A percentile compares a stretch with the other conserved stretches of the same genome.
These are phyloP conservation scores for Napeogenes inachia DNA, from an alignment of 2,888 invertebrate genomes.

Conservation along the genomic window DNA sequence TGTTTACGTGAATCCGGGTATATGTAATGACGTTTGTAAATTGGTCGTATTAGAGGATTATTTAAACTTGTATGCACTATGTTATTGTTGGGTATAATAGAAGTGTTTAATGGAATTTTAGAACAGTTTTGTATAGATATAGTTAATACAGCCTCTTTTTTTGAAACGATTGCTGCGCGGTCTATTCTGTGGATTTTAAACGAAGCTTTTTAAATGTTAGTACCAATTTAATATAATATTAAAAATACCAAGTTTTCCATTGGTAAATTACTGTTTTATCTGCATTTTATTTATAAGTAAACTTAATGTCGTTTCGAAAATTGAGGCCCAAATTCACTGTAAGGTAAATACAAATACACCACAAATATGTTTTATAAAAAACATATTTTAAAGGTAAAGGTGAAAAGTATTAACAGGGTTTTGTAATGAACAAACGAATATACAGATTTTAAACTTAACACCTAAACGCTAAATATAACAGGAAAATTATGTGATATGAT, in stretches of 20 bases:
- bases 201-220: too few relatives aligned
- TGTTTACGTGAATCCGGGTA: neutral
- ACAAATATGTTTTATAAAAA: conserved; percentile 37
- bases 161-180: conserved; percentile 11
- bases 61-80: conserved; percentile 35
- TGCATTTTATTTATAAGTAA: neutral
- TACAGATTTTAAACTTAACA: too few relatives aligned
- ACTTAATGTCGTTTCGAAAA: conserved; percentile 48
- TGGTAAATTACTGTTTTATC: too few relatives aligned
- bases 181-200: neutral
- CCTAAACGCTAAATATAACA: too few relatives aligned
- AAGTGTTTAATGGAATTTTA: conserved; percentile 23
- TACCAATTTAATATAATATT: too few relatives aligned
- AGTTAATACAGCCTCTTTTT: conserved; percentile 22
- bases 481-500: too few relatives aligned
- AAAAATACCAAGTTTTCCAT: too few relatives aligned
- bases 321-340: conserved; percentile 61
- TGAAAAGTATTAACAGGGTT: conserved; percentile 26
- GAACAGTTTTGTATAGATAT: conserved; percentile 24
- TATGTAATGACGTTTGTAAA: conserved; percentile 10
- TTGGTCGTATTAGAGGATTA: conserved; percentile 33
- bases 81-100: conserved; percentile 39
- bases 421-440: neutral
- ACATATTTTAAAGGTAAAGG: conserved; percentile 28
- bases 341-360: conserved; percentile 73